These are phyloP conservation scores for Arrhopalites spinosus DNA, from an alignment of 2,888 invertebrate genomes.

Conservation along the genomic window DNA sequence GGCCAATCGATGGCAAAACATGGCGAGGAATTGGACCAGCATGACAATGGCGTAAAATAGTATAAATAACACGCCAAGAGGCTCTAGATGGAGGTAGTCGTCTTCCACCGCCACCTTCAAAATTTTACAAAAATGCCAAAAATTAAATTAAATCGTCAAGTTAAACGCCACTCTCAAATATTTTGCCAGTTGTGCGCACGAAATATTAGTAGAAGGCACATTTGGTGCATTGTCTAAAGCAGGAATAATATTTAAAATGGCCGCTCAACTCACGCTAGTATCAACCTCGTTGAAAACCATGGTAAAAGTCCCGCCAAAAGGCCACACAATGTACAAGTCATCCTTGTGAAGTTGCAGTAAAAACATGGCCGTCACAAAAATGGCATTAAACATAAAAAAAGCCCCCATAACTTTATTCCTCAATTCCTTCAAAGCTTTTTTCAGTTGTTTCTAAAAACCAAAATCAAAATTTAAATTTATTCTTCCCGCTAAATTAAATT, in stretches of 20 bases:
- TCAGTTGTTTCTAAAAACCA: no score
- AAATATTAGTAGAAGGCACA: no score
- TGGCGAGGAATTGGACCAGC: conserved; percentile 49
- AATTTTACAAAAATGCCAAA: no score
- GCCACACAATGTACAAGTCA: conserved; percentile 61
- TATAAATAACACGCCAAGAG: conserved; percentile 58
- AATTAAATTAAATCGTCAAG: no score
- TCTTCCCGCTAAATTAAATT: not conserved
- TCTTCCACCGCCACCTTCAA: conserved; percentile 20
- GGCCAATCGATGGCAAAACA: conserved; percentile 49
- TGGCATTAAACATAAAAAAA: conserved; percentile 65
- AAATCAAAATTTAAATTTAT: not conserved
- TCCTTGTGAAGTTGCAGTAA: conserved; percentile 64
- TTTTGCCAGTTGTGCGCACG: no score
- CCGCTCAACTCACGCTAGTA: not conserved
- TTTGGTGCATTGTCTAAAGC: no score
- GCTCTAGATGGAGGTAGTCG: conserved; percentile 58
- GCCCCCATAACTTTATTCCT: conserved; percentile 61
- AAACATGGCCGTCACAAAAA: conserved; percentile 64
- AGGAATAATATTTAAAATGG: no score
- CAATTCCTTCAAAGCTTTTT: conserved; percentile 59
- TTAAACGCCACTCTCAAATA: no score
- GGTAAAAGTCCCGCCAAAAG: conserved; percentile 58
- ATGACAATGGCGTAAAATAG: conserved; percentile 50
- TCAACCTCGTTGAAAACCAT: conserved; percentile 49